Percentiles rank a stretch among this genome's conserved stretches.
These are phyloP conservation scores for Lasioglossum calceatum DNA, from an alignment of 2,888 invertebrate species.

Conservation along the genomic window DNA sequence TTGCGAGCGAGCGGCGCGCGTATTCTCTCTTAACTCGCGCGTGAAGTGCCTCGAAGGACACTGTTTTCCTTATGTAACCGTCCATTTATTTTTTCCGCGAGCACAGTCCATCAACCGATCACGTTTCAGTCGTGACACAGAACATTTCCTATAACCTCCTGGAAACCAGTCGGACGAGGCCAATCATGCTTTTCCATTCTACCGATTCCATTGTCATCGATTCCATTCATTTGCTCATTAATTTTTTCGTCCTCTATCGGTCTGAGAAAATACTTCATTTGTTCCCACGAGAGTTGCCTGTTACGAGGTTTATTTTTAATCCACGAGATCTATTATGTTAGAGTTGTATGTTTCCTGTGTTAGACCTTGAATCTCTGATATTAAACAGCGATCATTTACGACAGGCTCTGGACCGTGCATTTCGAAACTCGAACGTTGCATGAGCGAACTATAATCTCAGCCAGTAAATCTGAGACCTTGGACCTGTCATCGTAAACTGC, in stretches of 20 bases:
- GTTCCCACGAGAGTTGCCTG: background rate
- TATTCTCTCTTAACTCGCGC: conserved; percentile 22
- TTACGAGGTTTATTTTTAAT: background rate
- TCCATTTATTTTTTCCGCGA: background rate
- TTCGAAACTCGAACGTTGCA: background rate
- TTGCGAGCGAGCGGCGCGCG: conserved; percentile 20
- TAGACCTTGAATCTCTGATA: background rate
- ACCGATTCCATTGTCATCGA: background rate
- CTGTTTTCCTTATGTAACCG: conserved; percentile 30
- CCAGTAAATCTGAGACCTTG: background rate
- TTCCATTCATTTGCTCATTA: background rate
- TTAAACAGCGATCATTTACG: background rate
- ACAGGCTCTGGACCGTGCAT: background rate
- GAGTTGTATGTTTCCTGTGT: background rate
- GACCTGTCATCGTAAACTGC: background rate
- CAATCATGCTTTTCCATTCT: background rate
- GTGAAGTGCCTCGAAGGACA: conserved; percentile 33
- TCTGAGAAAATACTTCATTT: background rate
- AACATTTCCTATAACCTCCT: background rate
- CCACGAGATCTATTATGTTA: background rate
- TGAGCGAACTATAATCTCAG: background rate
- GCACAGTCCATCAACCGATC: background rate
- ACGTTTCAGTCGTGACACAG: background rate
- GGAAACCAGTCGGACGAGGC: background rate
- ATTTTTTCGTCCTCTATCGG: background rate